Base-by-base conservation (phyloP, 2,797 vertebrate genomes). In the Botia kubotai region DNA sequence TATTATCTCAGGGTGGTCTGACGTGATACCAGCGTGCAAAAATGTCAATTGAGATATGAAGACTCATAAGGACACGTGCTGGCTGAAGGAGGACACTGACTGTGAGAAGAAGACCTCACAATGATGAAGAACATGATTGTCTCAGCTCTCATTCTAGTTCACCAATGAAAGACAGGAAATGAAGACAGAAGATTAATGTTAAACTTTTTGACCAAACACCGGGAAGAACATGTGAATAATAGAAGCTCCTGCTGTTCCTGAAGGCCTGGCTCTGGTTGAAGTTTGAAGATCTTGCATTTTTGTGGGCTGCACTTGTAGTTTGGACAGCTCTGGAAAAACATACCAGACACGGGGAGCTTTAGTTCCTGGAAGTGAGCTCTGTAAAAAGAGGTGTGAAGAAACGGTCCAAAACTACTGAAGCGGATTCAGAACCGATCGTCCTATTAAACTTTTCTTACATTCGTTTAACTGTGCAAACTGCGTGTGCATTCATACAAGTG, bases 1-100 rank as follows among this genome's bases (percentile, higher is more conserved):
- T 87, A 86, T 87, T 90, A 92, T 86, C 86, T 66, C 89, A 74
- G 92, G 93, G 93, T 93, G 93, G 93, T 94, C 94, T 6, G n/a
- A 68, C 74, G 88, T 93, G 89, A 94, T 89, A 88, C 77, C 86
- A 91, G 83, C 71, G n/a, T 70, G 83, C 84, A 94, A 93, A 93
- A 90, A 94, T 93, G 89, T 92, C 84, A 90, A 88, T 82, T 88
- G 84, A 91, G 87, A 92, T 88, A 86, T 83, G 82, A 33, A 79
- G 86, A 72, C 36, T 52, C 63, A 62, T 52, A 69, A 53, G 50
- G 14, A 62, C 55, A 36, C 23, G 55, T 39, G 16, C 66, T 8
- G 55, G 17, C 76, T 66, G 4, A 29, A 29, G 67, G 73, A 66
- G 72, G 46, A 50, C 65, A 33, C 16, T 29, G 53, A 39, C 79